Evolutionary conservation across 2,888 invertebrate genomes (phyloP).

Genomic region (Nasonia oneida): DNA sequence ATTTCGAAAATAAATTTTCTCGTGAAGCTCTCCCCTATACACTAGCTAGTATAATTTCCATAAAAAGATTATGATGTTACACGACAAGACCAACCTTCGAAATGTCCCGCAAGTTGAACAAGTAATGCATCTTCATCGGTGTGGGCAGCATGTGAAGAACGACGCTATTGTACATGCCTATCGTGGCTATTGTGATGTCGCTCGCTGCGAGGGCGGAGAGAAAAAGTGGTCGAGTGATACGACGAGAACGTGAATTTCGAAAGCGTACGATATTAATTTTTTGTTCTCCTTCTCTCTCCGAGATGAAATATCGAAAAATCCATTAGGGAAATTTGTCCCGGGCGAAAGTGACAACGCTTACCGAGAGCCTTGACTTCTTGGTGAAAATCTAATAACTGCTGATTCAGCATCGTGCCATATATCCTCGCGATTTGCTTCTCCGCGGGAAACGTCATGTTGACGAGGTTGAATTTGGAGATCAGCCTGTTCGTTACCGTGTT

Average conservation of each 20-base stretch:
- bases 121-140: slow-evolving; percentile 93
- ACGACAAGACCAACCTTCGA: slow-evolving; percentile 83
- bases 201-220: slow-evolving; percentile 78
- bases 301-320: slow-evolving; percentile 45
- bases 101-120: slow-evolving; percentile 93
- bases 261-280: slow-evolving; percentile 33
- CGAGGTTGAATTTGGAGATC: slow-evolving; percentile 87
- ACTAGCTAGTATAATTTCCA: too few species aligned
- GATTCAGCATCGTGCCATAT: slow-evolving; percentile 91
- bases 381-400: slow-evolving; percentile 88
- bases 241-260: neutral
- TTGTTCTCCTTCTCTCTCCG: neutral
- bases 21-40: too few species aligned
- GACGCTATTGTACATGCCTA: slow-evolving; percentile 89
- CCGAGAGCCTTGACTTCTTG: slow-evolving; percentile 88
- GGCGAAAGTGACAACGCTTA: slow-evolving; percentile 67
- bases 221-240: slow-evolving; percentile 2
- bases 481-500: slow-evolving; percentile 89
- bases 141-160: slow-evolving; percentile 90
- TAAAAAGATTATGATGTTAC: too few species aligned
- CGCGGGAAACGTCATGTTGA: slow-evolving; percentile 91
- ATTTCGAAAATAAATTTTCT: too few species aligned
- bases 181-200: slow-evolving; percentile 86
- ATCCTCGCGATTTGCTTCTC: slow-evolving; percentile 89
- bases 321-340: slow-evolving; percentile 31